Conservation (phyloP, 2,113 vertebrate species). For the Holacanthus passer region DNA sequence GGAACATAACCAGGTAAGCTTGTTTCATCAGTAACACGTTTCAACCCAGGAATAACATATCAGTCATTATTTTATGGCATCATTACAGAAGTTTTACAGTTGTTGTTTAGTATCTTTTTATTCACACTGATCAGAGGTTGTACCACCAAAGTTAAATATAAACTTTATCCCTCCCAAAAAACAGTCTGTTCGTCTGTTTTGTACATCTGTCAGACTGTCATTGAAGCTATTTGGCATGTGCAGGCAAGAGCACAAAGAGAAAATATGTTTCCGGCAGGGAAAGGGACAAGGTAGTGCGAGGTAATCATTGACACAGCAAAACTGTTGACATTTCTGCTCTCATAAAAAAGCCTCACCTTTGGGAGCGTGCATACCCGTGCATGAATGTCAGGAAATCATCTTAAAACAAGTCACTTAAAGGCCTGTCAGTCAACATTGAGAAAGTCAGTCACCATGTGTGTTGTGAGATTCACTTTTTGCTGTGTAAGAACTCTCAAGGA, state of each 20-base stretch:
- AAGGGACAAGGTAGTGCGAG: neutral
- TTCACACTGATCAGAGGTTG: neutral
- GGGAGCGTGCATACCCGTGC: neutral
- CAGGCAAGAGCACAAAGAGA: constrained; percentile 13
- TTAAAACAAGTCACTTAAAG: constrained; percentile 28
- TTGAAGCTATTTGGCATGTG: neutral
- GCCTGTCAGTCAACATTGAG: constrained; percentile 3
- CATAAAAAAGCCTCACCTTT: neutral
- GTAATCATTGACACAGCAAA: constrained; percentile 43
- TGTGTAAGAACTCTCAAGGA: constrained; percentile 14
- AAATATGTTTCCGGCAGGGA: constrained; percentile 24
- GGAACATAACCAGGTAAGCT: constrained; percentile 57
- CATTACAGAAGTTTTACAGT: constrained; percentile 3
- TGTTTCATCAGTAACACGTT: constrained; percentile 1
- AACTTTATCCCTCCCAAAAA: neutral
- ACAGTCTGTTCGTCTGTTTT: neutral
- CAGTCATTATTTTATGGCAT: neutral
- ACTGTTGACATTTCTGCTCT: constrained; percentile 29
- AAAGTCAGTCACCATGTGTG: neutral
- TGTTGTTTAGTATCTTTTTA: neutral
- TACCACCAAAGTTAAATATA: constrained; percentile 26
- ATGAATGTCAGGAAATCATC: constrained; percentile 15
- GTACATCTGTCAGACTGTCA: neutral
- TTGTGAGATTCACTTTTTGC: neutral
- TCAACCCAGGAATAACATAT: neutral